Conservation (phyloP, 1,140 invertebrate species). For the Gerris buenoi region DNA sequence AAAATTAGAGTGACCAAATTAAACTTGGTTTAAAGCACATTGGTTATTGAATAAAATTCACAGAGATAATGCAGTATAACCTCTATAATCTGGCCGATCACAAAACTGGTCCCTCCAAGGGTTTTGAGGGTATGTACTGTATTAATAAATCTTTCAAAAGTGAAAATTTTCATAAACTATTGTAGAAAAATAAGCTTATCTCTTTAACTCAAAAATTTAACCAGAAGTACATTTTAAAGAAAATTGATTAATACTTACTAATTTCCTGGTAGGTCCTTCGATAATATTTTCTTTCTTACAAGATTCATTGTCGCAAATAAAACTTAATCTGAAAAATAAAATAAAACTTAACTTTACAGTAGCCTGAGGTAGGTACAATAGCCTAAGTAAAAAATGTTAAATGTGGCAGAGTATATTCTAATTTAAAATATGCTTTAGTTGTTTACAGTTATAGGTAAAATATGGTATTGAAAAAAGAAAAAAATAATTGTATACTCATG, state of each 20-base stretch:
- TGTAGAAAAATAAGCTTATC: background rate
- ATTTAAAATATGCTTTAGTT: constrained; percentile 4
- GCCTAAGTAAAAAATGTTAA: background rate
- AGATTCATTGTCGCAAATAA: constrained; percentile 30
- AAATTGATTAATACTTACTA: constrained; percentile 18
- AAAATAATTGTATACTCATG: background rate
- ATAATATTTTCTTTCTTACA: constrained; percentile 33
- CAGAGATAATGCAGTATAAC: too few relatives aligned
- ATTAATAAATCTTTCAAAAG: background rate
- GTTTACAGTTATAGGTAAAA: background rate
- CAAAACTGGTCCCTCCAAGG: background rate
- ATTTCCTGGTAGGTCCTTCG: constrained; percentile 27
- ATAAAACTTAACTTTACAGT: constrained; percentile 8
- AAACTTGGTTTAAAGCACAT: too few relatives aligned
- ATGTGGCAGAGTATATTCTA: background rate
- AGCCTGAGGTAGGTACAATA: background rate
- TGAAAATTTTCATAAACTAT: background rate
- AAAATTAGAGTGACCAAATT: too few relatives aligned
- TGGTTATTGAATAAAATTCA: too few relatives aligned
- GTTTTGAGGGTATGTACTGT: background rate
- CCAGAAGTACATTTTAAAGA: constrained; percentile 5
- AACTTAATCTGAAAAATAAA: constrained; percentile 25
- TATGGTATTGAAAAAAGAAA: background rate
- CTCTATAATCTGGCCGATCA: background rate
- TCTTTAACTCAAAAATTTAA: constrained; percentile 4